Conservation (phyloP, 35 echinoderm and acorn worm species). For the Apostichopus parvimensis region DNA sequence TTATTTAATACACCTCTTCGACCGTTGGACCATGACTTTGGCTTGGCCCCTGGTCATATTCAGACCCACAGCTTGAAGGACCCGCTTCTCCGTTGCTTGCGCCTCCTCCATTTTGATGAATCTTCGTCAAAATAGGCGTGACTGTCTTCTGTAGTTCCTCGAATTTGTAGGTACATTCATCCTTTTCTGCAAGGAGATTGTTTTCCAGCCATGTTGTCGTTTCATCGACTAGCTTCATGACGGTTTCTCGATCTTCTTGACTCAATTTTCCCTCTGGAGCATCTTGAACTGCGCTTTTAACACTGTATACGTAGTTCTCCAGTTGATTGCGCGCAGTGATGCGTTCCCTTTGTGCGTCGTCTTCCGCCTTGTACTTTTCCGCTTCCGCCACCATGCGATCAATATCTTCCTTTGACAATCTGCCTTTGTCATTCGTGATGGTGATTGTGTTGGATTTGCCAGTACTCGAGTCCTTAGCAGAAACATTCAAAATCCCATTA, state of each 20-base stretch:
- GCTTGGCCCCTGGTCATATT: neutral
- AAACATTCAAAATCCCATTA: too few species aligned
- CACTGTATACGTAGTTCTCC: too few species aligned
- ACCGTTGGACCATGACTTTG: neutral
- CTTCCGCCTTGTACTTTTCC: too few species aligned
- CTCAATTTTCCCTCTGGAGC: too few species aligned
- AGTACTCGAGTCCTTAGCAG: too few species aligned
- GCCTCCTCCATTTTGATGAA: neutral
- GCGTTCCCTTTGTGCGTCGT: too few species aligned
- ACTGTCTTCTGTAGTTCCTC: slow-evolving; percentile 55
- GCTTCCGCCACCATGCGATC: too few species aligned
- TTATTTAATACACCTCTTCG: slow-evolving; percentile 3
- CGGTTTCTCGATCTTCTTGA: neutral
- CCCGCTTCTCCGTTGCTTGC: neutral
- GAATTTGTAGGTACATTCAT: slow-evolving; percentile 45
- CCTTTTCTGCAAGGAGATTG: slow-evolving; percentile 31
- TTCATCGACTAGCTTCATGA: slow-evolving; percentile 53
- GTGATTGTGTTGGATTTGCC: too few species aligned
- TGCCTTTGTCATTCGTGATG: too few species aligned
- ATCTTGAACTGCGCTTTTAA: too few species aligned
- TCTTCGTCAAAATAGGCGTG: slow-evolving; percentile 47
- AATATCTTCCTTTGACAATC: too few species aligned
- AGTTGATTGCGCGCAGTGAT: too few species aligned
- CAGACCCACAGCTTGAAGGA: neutral
- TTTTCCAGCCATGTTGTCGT: slow-evolving; percentile 42